phyloP scores from a whole-genome alignment of 1,140 invertebrate genomes.

The Apolygus lucorum region DNA sequence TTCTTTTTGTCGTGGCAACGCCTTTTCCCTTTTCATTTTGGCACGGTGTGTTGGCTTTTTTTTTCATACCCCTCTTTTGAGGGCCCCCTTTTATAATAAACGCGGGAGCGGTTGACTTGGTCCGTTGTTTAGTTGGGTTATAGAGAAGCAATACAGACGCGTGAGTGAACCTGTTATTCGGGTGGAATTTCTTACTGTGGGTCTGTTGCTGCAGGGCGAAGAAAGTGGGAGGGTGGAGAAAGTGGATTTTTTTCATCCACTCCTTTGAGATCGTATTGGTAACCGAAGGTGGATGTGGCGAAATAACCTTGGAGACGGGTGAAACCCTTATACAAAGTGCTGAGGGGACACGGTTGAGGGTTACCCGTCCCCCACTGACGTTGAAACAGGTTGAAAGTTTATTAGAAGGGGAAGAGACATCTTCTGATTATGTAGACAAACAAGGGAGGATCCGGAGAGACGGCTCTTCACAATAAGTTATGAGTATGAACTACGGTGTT shows the following conservation, averaged over 20 bases:
- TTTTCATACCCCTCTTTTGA: not conserved
- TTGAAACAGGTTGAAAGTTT: too few species aligned
- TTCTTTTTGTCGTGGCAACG: not conserved
- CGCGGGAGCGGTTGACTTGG: not conserved
- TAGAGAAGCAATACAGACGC: not conserved
- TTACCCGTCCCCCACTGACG: too few species aligned
- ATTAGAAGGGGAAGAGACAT: too few species aligned
- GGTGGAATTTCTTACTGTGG: not conserved
- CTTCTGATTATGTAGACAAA: too few species aligned
- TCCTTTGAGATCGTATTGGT: not conserved
- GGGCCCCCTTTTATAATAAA: not conserved
- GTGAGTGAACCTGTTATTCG: not conserved
- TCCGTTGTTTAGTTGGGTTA: not conserved
- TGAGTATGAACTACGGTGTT: too few species aligned
- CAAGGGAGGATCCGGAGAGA: too few species aligned
- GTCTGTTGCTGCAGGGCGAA: not conserved
- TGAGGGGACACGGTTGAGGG: too few species aligned
- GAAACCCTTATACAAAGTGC: too few species aligned
- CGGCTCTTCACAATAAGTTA: too few species aligned
- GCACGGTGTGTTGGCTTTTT: too few species aligned
- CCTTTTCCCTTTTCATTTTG: too few species aligned
- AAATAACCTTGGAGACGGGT: not conserved
- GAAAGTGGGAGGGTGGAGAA: too few species aligned
- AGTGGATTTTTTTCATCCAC: not conserved
- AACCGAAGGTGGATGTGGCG: not conserved